Evolutionary conservation across 2,113 vertebrate species (phyloP).

Genomic region (Callithrix jacchus): DNA sequence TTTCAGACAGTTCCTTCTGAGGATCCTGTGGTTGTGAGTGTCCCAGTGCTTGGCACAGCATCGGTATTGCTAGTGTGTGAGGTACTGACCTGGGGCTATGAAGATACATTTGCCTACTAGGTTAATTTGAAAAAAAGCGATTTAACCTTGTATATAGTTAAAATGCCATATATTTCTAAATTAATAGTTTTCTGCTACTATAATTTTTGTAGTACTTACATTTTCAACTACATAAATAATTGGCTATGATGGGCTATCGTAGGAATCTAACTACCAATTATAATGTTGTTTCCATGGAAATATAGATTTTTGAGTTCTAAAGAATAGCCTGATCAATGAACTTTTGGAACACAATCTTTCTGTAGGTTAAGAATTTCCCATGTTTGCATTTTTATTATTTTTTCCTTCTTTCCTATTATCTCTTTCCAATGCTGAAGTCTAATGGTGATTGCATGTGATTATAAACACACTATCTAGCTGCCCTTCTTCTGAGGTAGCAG

Average conservation of each 20-base stretch:
- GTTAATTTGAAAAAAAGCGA: slow-evolving; percentile 20
- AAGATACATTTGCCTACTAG: neutral
- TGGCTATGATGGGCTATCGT: slow-evolving; percentile 1
- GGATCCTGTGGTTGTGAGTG: neutral
- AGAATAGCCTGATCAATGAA: slow-evolving; percentile 53
- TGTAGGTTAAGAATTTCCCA: slow-evolving; percentile 58
- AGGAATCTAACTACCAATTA: slow-evolving; percentile 35
- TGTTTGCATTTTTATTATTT: slow-evolving; percentile 68
- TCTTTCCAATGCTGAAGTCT: slow-evolving; percentile 46
- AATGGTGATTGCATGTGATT: slow-evolving; percentile 57
- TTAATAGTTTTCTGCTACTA: slow-evolving; percentile 26
- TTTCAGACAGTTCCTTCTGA: neutral
- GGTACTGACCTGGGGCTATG: neutral
- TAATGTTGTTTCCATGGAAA: slow-evolving; percentile 61
- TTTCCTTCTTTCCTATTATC: slow-evolving; percentile 52
- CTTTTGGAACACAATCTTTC: slow-evolving; percentile 35
- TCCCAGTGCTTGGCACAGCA: neutral
- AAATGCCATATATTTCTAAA: slow-evolving; percentile 31
- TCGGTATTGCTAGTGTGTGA: neutral
- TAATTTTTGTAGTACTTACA: slow-evolving; percentile 50
- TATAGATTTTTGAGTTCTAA: slow-evolving; percentile 55
- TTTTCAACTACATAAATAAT: slow-evolving; percentile 59
- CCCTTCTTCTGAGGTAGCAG: slow-evolving; percentile 48
- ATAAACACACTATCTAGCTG: slow-evolving; percentile 48
- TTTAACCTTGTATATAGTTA: slow-evolving; percentile 41